These are phyloP conservation scores for Megastigmus dorsalis DNA, from an alignment of 2,888 invertebrate genomes.

Conservation along the genomic window DNA sequence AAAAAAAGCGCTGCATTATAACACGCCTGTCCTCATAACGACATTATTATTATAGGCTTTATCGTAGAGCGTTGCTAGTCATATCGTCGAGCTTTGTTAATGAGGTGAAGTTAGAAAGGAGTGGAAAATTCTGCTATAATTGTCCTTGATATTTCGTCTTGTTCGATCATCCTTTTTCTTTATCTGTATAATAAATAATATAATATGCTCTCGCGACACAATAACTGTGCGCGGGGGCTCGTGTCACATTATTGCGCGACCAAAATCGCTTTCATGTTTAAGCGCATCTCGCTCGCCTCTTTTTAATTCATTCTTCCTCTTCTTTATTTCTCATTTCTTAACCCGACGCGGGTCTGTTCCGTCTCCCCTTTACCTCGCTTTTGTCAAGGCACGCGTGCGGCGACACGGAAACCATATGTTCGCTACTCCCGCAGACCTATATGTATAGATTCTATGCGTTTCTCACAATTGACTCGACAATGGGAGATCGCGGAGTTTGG, in stretches of 20 bases:
- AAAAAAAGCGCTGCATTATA: neutral
- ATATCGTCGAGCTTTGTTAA: constrained; percentile 12
- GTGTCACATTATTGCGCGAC: constrained; percentile 30
- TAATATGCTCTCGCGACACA: too few species aligned
- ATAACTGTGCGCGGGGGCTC: neutral
- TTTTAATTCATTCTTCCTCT: neutral
- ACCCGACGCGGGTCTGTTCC: neutral
- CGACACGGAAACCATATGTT: constrained; percentile 39
- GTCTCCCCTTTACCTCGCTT: too few species aligned
- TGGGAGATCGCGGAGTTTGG: neutral
- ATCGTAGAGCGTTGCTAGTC: neutral
- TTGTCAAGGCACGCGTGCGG: constrained; percentile 18
- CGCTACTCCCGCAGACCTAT: neutral
- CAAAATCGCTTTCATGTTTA: neutral
- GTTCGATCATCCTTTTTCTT: neutral
- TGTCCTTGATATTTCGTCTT: neutral
- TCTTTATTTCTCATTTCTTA: neutral
- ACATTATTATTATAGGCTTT: constrained; percentile 16
- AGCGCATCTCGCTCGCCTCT: neutral
- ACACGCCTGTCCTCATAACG: neutral
- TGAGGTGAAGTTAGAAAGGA: constrained; percentile 28
- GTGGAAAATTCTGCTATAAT: constrained; percentile 34
- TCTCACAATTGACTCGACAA: constrained; percentile 3
- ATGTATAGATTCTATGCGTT: neutral
- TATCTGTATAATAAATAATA: too few species aligned